phyloP scores from a whole-genome alignment of 2,888 invertebrate genomes.

The Euplexia lucipara region DNA sequence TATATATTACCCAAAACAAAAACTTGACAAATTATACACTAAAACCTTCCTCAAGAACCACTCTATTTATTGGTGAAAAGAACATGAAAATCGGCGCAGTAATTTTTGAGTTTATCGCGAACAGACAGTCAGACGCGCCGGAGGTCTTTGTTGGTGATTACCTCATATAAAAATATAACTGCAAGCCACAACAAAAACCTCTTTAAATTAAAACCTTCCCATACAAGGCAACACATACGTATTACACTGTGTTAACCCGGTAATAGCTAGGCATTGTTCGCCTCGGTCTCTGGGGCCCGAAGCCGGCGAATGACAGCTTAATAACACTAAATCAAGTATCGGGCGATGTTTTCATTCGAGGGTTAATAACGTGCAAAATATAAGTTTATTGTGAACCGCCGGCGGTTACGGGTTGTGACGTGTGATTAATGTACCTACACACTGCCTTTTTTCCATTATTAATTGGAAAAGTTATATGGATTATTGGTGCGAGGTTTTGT shows the following conservation, averaged over 20 bases:
- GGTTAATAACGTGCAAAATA: slow-evolving; percentile 78
- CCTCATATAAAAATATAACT: no score
- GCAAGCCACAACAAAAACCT: slow-evolving; percentile 26
- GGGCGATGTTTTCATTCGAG: slow-evolving; percentile 75
- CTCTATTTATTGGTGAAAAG: no score
- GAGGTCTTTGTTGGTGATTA: no score
- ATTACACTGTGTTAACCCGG: slow-evolving; percentile 67
- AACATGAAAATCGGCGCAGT: no score
- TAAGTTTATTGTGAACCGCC: slow-evolving; percentile 73
- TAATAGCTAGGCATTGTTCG: slow-evolving; percentile 79
- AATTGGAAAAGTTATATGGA: slow-evolving; percentile 59
- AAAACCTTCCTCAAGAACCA: no score
- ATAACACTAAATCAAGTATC: slow-evolving; percentile 87
- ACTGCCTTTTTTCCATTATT: slow-evolving; percentile 51
- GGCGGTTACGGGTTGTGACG: slow-evolving; percentile 53
- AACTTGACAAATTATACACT: no score
- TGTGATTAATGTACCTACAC: slow-evolving; percentile 60
- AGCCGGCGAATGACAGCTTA: slow-evolving; percentile 83
- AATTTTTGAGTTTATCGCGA: no score
- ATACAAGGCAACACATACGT: slow-evolving; percentile 31
- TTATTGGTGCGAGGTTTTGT: slow-evolving; percentile 32
- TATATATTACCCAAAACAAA: not conserved
- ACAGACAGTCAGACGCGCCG: no score
- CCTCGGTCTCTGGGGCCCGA: slow-evolving; percentile 59
- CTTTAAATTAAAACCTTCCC: slow-evolving; percentile 47